Conservation (phyloP, 2,113 vertebrate genomes). For the Taxidea taxus region DNA sequence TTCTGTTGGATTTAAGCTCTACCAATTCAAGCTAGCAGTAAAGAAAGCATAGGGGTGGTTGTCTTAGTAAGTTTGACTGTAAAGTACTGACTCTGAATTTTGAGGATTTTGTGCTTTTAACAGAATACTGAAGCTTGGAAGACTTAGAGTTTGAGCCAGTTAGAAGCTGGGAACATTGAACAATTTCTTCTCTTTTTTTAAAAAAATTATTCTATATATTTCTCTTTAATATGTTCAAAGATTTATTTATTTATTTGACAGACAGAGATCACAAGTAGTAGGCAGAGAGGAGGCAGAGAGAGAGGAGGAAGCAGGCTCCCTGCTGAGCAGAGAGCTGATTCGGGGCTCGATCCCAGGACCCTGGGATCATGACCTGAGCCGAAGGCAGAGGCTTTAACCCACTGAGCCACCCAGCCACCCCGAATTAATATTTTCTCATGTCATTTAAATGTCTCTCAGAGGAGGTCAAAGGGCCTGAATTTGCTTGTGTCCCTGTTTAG, state of each 20-base stretch:
- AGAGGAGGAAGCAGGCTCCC: no score
- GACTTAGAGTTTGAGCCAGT: not conserved
- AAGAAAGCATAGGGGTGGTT: not conserved
- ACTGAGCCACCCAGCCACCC: no score
- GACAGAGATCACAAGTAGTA: no score
- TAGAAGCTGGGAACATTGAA: not conserved
- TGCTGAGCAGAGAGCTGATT: no score
- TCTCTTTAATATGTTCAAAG: no score
- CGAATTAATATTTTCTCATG: not conserved
- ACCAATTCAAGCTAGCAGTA: not conserved
- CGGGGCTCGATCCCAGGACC: no score
- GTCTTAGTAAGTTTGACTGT: not conserved
- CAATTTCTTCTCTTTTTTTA: not conserved
- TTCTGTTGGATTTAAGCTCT: not conserved
- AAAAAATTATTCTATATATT: not conserved
- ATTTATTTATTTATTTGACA: no score
- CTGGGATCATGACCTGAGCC: no score
- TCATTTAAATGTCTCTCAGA: not conserved
- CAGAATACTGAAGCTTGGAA: not conserved
- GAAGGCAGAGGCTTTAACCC: no score
- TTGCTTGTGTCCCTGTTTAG: not conserved
- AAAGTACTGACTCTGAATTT: conserved; percentile 6
- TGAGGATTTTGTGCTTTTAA: conserved; percentile 3
- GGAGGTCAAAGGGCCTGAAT: not conserved
- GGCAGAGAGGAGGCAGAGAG: no score